phyloP scores from a whole-genome alignment of 1,140 invertebrate species.

The Cotesia vestalis region DNA sequence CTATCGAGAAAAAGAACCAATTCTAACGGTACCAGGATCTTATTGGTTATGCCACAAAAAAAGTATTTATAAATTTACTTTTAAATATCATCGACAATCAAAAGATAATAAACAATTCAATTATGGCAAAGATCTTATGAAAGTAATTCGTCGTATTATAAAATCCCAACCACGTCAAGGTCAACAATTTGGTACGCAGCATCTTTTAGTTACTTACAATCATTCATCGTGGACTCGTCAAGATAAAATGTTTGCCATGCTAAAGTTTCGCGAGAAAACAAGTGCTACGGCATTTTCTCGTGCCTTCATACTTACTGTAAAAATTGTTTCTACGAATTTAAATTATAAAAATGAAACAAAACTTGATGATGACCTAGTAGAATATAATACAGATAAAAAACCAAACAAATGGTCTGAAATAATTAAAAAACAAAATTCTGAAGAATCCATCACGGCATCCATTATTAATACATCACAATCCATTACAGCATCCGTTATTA shows the following conservation, averaged over 20 bases:
- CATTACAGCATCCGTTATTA: not conserved
- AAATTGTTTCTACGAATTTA: slow-evolving; percentile 19
- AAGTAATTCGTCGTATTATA: slow-evolving; percentile 60
- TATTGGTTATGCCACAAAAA: slow-evolving; percentile 63
- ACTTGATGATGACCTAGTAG: slow-evolving; percentile 5
- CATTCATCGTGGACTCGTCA: slow-evolving; percentile 57
- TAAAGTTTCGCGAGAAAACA: slow-evolving; percentile 55
- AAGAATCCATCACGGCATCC: not conserved
- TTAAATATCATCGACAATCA: slow-evolving; percentile 54
- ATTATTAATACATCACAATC: not conserved
- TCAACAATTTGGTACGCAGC: slow-evolving; percentile 59
- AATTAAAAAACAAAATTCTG: not conserved
- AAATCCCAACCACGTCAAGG: slow-evolving; percentile 57
- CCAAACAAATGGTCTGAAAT: not conserved
- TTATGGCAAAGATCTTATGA: slow-evolving; percentile 59
- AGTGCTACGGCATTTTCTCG: slow-evolving; percentile 51
- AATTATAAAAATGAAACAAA: not conserved
- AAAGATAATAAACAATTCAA: slow-evolving; percentile 52
- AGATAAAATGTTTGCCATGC: slow-evolving; percentile 60
- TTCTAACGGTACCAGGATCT: slow-evolving; percentile 60
- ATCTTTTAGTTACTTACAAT: slow-evolving; percentile 59
- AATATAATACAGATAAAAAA: not conserved
- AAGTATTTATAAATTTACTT: slow-evolving; percentile 63
- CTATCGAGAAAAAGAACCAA: slow-evolving; percentile 51
- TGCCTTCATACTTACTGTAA: slow-evolving; percentile 58